Base-by-base conservation (phyloP, 2,888 invertebrate species). In the Drosophila algonquin region DNA sequence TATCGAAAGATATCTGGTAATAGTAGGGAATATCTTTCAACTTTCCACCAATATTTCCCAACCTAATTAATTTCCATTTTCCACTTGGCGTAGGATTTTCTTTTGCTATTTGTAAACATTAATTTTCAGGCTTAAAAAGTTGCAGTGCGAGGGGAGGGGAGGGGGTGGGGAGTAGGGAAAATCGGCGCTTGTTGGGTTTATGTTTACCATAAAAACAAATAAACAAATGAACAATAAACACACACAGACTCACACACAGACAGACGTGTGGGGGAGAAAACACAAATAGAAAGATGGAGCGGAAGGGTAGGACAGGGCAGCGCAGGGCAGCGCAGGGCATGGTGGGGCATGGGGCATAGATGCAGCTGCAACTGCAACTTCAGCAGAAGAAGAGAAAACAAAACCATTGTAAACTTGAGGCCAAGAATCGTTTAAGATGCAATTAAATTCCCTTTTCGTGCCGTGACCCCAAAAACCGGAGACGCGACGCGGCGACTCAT, bases 151-250 rank as follows among this genome's bases (percentile, higher is more conserved):
- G 63, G 10, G 21, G 40, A 21, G 21, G 21, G 21, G 21, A 21
- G 21, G 63, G 10, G 21, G 40, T 1, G 21, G 21, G 21, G 21
- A 21, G 21, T 10, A 14, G 2, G 24, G 44, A 10, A 44, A 12
- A 56, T 30, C 56, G 75, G 75, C 76, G 70, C 63, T 83, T 83
- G 87, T 76, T 82, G 82, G 59, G 71, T 72, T 81, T 87, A 84
- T 82, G 87, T 87, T 77, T 65, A 56, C 85, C 65, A 59, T 68
- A 75, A 80, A 86, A 81, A 86, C 83, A 82, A 82, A 78, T 78
- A 57, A 80, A 77, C 69, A 78, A 75, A 78, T 78, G 55, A 80
- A 77, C 69, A 78, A 75, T 64, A 79, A 72, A 75, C 73, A 81
- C 63, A 46, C 30, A 27, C 27, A 30, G 21, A n/a, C n/a, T 2